Percentiles rank a stretch among this genome's conserved stretches.
Evolutionary conservation across 2,113 vertebrate genomes (phyloP).

Genomic region (Phainopepla nitens): DNA sequence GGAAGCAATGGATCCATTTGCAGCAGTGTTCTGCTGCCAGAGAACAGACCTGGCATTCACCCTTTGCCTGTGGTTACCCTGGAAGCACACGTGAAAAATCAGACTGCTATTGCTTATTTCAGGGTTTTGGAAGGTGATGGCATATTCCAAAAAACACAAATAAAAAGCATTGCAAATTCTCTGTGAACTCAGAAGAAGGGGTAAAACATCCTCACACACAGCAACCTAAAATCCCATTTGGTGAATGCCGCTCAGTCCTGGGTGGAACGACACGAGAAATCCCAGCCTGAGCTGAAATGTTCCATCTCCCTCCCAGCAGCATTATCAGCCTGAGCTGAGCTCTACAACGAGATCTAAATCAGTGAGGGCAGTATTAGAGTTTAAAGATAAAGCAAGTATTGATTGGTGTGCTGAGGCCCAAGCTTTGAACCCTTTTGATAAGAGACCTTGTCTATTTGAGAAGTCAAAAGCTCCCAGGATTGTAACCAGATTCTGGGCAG

Average conservation of each 20-base stretch:
- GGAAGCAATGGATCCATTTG: background rate
- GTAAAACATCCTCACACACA: background rate
- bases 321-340: background rate
- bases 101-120: background rate
- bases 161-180: background rate
- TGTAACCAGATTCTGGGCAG: background rate
- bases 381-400: slow-evolving; percentile 41
- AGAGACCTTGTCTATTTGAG: background rate
- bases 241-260: background rate
- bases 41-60: background rate
- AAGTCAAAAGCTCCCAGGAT: background rate
- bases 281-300: background rate
- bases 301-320: background rate
- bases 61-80: background rate
- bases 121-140: background rate
- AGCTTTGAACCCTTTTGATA: slow-evolving; percentile 10
- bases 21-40: background rate
- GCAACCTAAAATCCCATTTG: background rate
- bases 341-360: slow-evolving; percentile 19
- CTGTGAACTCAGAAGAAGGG: background rate
- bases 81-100: background rate
- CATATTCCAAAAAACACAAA: background rate
- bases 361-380: background rate
- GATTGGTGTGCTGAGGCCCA: slow-evolving; percentile 21
- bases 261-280: background rate